Evolutionary conservation across 1,140 invertebrate species (phyloP).

Genomic region (Oryctes rhinoceros): DNA sequence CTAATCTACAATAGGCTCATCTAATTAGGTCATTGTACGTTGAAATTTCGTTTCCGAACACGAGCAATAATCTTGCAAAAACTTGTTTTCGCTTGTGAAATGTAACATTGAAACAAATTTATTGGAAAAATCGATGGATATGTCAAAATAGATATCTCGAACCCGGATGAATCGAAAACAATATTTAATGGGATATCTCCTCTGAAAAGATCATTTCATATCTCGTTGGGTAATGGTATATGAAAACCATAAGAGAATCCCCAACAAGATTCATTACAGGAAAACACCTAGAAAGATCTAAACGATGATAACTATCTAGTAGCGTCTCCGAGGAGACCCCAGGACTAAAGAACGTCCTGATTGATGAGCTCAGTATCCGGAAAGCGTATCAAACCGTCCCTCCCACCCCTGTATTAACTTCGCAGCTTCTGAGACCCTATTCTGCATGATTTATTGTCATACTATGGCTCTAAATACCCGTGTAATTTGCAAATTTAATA

Average conservation of each 20-base stretch:
- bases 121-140: too few species aligned
- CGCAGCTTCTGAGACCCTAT: slow-evolving; percentile 53
- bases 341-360: slow-evolving; percentile 17
- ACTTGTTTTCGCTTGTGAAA: not conserved
- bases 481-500: slow-evolving; percentile 61
- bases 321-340: not conserved
- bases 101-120: not conserved
- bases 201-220: not conserved
- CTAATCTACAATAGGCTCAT: too few species aligned
- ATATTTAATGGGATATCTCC: too few species aligned
- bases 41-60: too few species aligned
- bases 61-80: not conserved
- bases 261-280: not conserved
- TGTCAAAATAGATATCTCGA: too few species aligned
- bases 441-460: slow-evolving; percentile 58
- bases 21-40: too few species aligned
- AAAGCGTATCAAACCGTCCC: slow-evolving; percentile 42
- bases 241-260: not conserved
- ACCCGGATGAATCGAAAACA: not conserved
- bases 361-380: slow-evolving; percentile 42
- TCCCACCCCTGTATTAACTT: slow-evolving; percentile 57
- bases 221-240: not conserved
- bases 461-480: slow-evolving; percentile 59
- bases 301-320: slow-evolving; percentile 1
- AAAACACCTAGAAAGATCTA: not conserved